Base-by-base conservation (phyloP, 2,113 vertebrate species). In the Dasyornis broadbenti region DNA sequence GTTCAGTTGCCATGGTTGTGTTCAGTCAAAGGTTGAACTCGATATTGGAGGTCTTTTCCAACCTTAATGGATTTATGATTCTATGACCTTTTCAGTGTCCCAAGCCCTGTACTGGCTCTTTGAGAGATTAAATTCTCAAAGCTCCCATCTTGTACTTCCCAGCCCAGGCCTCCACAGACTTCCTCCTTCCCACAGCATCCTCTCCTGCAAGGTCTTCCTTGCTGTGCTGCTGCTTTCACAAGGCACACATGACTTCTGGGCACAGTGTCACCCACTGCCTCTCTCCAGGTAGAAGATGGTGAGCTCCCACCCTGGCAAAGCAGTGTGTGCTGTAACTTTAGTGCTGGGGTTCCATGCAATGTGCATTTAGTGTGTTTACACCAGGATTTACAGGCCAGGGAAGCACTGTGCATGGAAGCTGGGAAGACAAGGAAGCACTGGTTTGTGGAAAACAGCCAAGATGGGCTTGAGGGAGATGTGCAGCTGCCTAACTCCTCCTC, bases 251-350 rank as follows among this genome's bases (percentile, higher is more conserved):
- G 35, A 53, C 20, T 27, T 27, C 28, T 66, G 52, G 39, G 16
- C 9, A 10, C 0, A 0, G 17, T 21, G 39, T 45, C 39, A 65
- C 9, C 18, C 33, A 7, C n/a, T 64, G 13, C 42, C 54, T 49
- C 7, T 3, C 52, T 37, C 22, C 52, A 40, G 60, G 31, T 0
- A 59, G 60, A 30, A 68, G 59, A 30, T 1, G 3, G 10, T 26
- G 42, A 92, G 35, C 24, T 52, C n/a, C 15, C n/a, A 89, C 35
- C 35, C n/a, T 10, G 39, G 18, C 20, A 70, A 30, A 66, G 44
- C 0, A 0, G 2, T 27, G 16, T 18, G 26, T 57, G 72, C n/a
- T 57, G 37, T 42, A 23, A 10, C 31, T 53, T 50, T 44, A 2
- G 22, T 16, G 35, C 52, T 54, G 70, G 59, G 30, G 15, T 3